Evolutionary conservation across 2,113 vertebrate genomes (phyloP).

Genomic region (Macrotis lagotis): DNA sequence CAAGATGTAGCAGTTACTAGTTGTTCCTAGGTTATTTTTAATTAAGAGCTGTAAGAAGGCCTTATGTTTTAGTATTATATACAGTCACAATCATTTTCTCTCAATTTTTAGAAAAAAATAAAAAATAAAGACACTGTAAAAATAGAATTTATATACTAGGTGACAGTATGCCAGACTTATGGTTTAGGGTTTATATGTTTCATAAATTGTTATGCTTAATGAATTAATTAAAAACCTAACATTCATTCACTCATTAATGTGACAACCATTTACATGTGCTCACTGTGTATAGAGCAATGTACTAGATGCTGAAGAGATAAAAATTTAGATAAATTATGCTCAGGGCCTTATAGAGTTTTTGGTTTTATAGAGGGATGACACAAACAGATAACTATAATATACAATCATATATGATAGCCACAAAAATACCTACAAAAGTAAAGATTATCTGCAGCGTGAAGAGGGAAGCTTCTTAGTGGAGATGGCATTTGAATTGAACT

Average conservation of each 20-base stretch:
- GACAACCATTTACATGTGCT: not conserved
- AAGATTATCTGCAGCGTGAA: too few relatives aligned
- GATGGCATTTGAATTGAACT: too few relatives aligned
- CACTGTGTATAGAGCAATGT: too few relatives aligned
- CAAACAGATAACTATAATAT: too few relatives aligned
- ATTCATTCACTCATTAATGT: not conserved
- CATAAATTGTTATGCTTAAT: not conserved
- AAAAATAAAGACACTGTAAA: not conserved
- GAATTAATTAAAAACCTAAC: not conserved
- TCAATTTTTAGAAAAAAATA: not conserved
- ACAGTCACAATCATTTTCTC: not conserved
- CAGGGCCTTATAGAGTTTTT: too few relatives aligned
- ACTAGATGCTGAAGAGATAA: too few relatives aligned
- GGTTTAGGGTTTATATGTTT: not conserved
- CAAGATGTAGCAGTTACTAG: not conserved
- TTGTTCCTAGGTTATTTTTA: not conserved
- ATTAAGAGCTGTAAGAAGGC: not conserved
- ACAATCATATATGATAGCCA: too few relatives aligned
- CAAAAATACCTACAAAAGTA: too few relatives aligned
- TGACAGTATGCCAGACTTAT: not conserved
- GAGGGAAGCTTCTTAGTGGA: too few relatives aligned
- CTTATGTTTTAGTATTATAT: not conserved
- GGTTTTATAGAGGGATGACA: too few relatives aligned
- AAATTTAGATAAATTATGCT: too few relatives aligned
- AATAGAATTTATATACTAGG: not conserved